Evolutionary conservation across 2,113 vertebrate species (phyloP), one percentile per base, ranked within the genome.

Genomic region (Cynoglossus semilaevis): DNA sequence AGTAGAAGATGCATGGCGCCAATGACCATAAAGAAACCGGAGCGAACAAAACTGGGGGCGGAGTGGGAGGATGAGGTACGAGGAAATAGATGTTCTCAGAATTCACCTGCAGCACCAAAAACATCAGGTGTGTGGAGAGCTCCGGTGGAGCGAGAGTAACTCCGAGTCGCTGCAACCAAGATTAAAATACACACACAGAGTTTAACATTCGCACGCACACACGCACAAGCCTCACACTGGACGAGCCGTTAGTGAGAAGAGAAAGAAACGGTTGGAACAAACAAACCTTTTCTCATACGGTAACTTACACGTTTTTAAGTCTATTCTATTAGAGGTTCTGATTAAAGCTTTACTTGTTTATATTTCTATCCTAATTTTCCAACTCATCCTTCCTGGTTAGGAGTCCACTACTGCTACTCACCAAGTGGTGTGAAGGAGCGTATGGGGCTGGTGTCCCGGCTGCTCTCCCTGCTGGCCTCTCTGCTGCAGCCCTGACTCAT

Each of bases 401-500:
- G 63, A 37, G 47, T 50, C 66, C 45, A 10, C 79, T 43, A 48
- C 58, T 61, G 72, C 67, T 85, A 95, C 95, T 94, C 90, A 99
- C 96, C 96, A 0, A 99, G 94, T 66, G 96, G 95, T 15, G 93
- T 93, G 80, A 98, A 97, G 85, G 95, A 96, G 84, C 96, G 96
- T 62, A 96, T 90, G 70, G 96, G 96, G 90, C 96, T 98, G 37
- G 96, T 92, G 90, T 98, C 96, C 89, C 96, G 91, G 93, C 96
- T 99, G 86, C 96, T 99, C 87, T 99, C 96, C 51, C 96, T 93
- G 89, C 96, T 99, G 87, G 96, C 94, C 85, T 99, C 96, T 82
- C 96, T 92, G 91, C 96, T 99, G 93, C 96, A 99, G 63, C 96
- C 95, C 91, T 99, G 96, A 92, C 96, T 99, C 93, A 97, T 94